Percentiles rank a stretch among this genome's conserved stretches.
These are phyloP conservation scores for Dusona sp. DNA, from an alignment of 2,888 invertebrate species.

Conservation along the genomic window DNA sequence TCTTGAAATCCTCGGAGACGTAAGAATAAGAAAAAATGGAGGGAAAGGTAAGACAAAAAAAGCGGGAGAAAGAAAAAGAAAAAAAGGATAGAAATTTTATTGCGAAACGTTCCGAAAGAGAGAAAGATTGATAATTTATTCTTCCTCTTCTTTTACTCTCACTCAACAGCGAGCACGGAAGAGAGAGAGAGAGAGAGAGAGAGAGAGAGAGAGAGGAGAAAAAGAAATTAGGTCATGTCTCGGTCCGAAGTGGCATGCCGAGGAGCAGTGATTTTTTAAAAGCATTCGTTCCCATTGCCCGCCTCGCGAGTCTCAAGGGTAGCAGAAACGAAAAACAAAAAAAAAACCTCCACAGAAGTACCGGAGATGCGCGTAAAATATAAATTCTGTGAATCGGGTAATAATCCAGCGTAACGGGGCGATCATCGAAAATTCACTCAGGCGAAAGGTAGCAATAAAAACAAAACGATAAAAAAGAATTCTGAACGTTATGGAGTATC, in stretches of 20 bases:
- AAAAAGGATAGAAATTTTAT: slow-evolving; percentile 37
- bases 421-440: slow-evolving; percentile 37
- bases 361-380: slow-evolving; percentile 48
- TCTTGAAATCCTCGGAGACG: slow-evolving; percentile 23
- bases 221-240: slow-evolving; percentile 63
- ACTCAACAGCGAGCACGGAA: slow-evolving; percentile 2
- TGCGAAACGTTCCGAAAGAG: slow-evolving; percentile 48
- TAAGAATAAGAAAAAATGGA: not conserved
- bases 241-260: slow-evolving; percentile 35
- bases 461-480: not conserved
- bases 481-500: not conserved
- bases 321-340: not conserved
- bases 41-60: not conserved
- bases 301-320: slow-evolving; percentile 48
- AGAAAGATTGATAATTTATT: slow-evolving; percentile 63
- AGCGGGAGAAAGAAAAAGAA: slow-evolving; percentile 12
- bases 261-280: slow-evolving; percentile 38
- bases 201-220: slow-evolving; percentile 33
- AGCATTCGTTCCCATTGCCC: slow-evolving; percentile 36
- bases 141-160: slow-evolving; percentile 58
- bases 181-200: slow-evolving; percentile 40
- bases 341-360: not conserved
- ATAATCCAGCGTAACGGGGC: slow-evolving; percentile 40
- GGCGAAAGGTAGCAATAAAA: not conserved
- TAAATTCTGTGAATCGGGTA: slow-evolving; percentile 32